These are phyloP conservation scores for Cynaeus angustus DNA, from an alignment of 2,888 invertebrate species.

Conservation along the genomic window DNA sequence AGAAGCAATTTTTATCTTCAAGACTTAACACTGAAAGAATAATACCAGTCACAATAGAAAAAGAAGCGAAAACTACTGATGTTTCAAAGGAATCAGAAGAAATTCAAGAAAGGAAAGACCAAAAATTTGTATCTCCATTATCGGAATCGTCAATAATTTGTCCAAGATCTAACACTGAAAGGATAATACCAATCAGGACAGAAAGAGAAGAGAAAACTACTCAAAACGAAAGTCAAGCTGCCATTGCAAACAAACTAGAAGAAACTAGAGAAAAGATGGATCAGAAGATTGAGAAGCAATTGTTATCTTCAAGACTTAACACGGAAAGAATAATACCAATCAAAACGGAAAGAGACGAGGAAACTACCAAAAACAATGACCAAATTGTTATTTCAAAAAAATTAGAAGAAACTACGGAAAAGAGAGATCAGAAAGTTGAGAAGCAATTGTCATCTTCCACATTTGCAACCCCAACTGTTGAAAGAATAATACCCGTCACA, in stretches of 20 bases:
- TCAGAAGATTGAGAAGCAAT: too few relatives aligned
- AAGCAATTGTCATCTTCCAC: too few relatives aligned
- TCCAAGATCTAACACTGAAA: not conserved
- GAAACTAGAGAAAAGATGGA: conserved; percentile 3
- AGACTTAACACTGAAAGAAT: too few relatives aligned
- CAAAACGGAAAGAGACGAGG: not conserved
- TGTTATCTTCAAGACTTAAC: not conserved
- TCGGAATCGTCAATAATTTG: too few relatives aligned
- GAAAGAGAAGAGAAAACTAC: not conserved
- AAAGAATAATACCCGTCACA: not conserved
- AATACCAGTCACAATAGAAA: too few relatives aligned
- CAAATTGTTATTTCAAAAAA: not conserved
- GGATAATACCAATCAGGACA: not conserved
- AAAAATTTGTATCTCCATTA: too few relatives aligned
- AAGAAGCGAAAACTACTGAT: too few relatives aligned
- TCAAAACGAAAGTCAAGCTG: not conserved
- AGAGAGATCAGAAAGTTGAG: too few relatives aligned
- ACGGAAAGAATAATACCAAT: not conserved
- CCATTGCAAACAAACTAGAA: not conserved
- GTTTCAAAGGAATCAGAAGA: too few relatives aligned
- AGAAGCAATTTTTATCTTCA: too few relatives aligned
- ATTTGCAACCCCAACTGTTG: not conserved
- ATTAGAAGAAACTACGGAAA: too few relatives aligned
- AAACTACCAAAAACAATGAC: not conserved
- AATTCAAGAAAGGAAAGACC: too few relatives aligned